phyloP scores from a whole-genome alignment of 1,140 invertebrate genomes.

The Leptonema lineaticorne region DNA sequence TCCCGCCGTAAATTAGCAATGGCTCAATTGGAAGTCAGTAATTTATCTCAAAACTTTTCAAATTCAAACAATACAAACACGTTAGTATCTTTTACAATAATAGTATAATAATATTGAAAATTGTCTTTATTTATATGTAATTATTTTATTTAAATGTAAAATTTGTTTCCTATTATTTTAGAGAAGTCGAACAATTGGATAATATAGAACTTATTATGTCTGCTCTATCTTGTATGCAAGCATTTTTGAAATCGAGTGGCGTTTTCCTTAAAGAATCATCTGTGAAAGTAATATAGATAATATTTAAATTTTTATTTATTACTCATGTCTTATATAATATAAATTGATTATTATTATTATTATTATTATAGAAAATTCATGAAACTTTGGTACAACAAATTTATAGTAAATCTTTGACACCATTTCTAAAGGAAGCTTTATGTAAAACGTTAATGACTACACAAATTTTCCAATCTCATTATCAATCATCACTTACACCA shows the following conservation, averaged over 20 bases:
- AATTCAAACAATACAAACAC: conserved; percentile 4
- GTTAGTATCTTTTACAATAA: conserved; percentile 9
- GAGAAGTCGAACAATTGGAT: neutral
- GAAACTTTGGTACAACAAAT: conserved; percentile 26
- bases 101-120: too few relatives aligned
- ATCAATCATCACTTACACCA: neutral
- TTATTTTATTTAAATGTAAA: neutral
- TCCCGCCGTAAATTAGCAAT: conserved; percentile 23
- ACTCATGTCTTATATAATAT: too few relatives aligned
- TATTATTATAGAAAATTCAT: conserved; percentile 30
- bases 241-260: conserved; percentile 30
- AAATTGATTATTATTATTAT: too few relatives aligned
- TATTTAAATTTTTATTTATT: too few relatives aligned
- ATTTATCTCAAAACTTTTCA: conserved; percentile 2
- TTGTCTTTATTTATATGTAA: neutral
- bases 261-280: conserved; percentile 32
- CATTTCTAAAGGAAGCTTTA: neutral
- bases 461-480: conserved; percentile 12
- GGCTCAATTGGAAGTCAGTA: conserved; percentile 23
- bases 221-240: conserved; percentile 32
- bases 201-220: conserved; percentile 28
- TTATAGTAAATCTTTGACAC: neutral
- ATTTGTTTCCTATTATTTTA: neutral
- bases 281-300: conserved; percentile 30
- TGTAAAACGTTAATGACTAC: conserved; percentile 6